These are phyloP conservation scores for Lagodon rhomboides DNA, from an alignment of 2,797 vertebrate genomes.

Conservation along the genomic window DNA sequence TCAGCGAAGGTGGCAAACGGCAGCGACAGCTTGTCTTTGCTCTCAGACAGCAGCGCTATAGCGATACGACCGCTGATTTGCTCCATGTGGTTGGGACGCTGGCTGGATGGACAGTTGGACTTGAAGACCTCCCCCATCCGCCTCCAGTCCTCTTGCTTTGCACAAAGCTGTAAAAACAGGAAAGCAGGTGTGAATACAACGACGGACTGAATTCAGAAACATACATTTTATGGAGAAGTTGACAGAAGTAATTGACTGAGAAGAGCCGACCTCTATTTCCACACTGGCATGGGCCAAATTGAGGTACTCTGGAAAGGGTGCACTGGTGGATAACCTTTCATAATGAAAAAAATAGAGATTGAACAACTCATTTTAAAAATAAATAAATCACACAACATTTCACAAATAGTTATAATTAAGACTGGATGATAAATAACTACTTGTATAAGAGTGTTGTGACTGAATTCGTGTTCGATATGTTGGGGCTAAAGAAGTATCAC, in stretches of 20 bases:
- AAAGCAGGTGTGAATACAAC: not conserved
- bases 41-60: constrained; percentile 85
- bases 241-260: not conserved
- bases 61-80: constrained; percentile 86
- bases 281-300: constrained; percentile 69
- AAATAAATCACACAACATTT: not conserved
- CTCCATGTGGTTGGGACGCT: constrained; percentile 86
- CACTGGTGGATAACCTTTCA: constrained; percentile 47
- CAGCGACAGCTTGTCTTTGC: constrained; percentile 84
- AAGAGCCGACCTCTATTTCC: constrained; percentile 81
- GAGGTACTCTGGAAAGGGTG: constrained; percentile 56
- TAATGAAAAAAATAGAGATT: not conserved
- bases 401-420: not conserved
- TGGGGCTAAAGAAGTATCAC: constrained; percentile 10
- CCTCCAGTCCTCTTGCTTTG: constrained; percentile 90
- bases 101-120: constrained; percentile 81
- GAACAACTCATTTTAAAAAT: not conserved
- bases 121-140: constrained; percentile 88
- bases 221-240: not conserved
- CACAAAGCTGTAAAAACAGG: constrained; percentile 85
- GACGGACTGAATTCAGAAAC: not conserved
- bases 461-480: not conserved
- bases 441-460: not conserved
- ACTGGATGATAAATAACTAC: not conserved
- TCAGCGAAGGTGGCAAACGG: constrained; percentile 92